Base-by-base conservation (phyloP, 2,888 invertebrate genomes). In the Cataglyphis albicans region DNA sequence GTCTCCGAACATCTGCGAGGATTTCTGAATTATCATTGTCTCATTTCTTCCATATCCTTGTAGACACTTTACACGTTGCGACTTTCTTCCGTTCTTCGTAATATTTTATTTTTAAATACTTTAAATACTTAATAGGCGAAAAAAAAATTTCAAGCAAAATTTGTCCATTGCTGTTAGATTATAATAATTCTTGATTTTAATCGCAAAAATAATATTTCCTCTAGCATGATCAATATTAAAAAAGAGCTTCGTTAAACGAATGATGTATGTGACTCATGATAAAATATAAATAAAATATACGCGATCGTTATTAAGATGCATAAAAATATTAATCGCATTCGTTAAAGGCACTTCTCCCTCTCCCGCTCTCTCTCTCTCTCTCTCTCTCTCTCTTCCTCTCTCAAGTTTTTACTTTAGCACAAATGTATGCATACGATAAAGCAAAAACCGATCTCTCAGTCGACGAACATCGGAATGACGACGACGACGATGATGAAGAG, bases 401-500 rank as follows among this genome's bases (percentile, higher is more conserved):
- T 63, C 18, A 10, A 61, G 32, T 3, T 21, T n/a, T 52, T 59
- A 12, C 32, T 55, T 74, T 35, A 38, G 44, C 44, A 32, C 64
- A 64, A 75, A 78, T 80, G 32, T 12, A 32, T 44, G 32, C 32
- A 12, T 9, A 25, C 73, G 82, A 83, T 81, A 44, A 61, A 9
- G 82, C 29, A 81, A 80, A 83, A 86, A 88, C 25, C 63, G n/a
- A 44, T 64, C n/a, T 64, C n/a, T 52, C n/a, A 57, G n/a, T 85
- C 67, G 82, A 29, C 61, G 78, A 52, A 67, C 74, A 76, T 76
- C 63, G 70, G 57, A 72, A 63, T 61, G 82, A 80, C 57, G 48
- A 65, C 57, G 48, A 65, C 25, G 80, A 78, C 52, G 85, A 81
- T 72, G 86, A 83, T n/a, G 83, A 83, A 61, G 78, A 81, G 84